Evolutionary conservation across 30 jellyfish, hydroid and myxozoan species (phyloP).

Genomic region (Aurelia aurita): DNA sequence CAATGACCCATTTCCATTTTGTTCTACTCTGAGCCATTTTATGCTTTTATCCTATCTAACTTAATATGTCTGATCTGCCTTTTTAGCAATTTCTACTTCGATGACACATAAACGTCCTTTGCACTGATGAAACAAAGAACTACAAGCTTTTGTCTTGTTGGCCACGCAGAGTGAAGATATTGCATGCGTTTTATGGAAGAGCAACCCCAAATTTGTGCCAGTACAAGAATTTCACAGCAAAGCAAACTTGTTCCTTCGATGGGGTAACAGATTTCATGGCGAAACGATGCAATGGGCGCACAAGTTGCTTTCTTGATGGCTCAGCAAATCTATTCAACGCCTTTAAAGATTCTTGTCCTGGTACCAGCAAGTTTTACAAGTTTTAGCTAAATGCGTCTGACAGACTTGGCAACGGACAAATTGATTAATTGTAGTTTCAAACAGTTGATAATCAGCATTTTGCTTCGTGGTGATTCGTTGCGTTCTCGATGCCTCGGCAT

Average conservation of each 20-base stretch:
- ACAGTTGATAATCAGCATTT: too few relatives aligned
- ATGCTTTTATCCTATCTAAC: too few relatives aligned
- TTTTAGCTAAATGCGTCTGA: neutral
- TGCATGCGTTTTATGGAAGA: constrained; percentile 71
- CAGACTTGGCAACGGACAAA: neutral
- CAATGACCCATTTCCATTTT: too few relatives aligned
- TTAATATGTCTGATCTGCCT: neutral
- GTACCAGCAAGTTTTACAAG: constrained; percentile 41
- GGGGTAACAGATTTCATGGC: constrained; percentile 37
- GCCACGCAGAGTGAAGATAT: constrained; percentile 26
- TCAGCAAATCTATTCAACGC: neutral
- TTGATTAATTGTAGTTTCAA: too few relatives aligned
- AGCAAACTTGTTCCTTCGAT: constrained; percentile 15
- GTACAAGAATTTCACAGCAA: neutral
- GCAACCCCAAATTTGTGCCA: constrained; percentile 17
- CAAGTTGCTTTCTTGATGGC: constrained; percentile 49
- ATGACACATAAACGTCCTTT: neutral
- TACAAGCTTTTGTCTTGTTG: constrained; percentile 37
- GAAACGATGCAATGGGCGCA: constrained; percentile 13
- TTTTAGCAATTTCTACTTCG: constrained; percentile 16
- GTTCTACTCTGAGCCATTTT: too few relatives aligned
- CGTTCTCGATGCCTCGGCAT: too few relatives aligned
- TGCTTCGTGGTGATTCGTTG: too few relatives aligned
- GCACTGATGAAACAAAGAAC: constrained; percentile 13
- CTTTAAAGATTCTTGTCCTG: constrained; percentile 56